Percentiles rank a stretch among this genome's conserved stretches.
Evolutionary conservation across 2,888 invertebrate species (phyloP).

Genomic region (Caenorhabditis sp.): DNA sequence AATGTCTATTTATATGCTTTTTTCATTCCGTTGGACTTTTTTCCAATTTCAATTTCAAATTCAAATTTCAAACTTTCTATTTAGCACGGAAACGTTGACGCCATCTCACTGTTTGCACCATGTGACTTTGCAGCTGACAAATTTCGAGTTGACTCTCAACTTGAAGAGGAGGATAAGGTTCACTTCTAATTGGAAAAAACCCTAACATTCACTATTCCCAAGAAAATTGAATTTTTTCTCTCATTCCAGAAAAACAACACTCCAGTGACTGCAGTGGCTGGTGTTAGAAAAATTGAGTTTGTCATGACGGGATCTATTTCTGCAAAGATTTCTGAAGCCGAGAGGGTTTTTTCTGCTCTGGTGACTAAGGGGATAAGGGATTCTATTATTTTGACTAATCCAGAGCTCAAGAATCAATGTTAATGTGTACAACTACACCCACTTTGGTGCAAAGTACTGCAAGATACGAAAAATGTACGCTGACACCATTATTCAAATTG

Average conservation of each 20-base stretch:
- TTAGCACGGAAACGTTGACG: slow-evolving; percentile 77
- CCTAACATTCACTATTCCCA: no score
- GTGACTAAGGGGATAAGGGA: slow-evolving; percentile 53
- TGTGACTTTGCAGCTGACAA: slow-evolving; percentile 62
- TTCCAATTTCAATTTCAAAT: slow-evolving; percentile 4
- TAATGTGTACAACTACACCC: slow-evolving; percentile 42
- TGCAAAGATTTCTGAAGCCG: slow-evolving; percentile 74
- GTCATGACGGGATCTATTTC: slow-evolving; percentile 37
- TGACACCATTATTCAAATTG: slow-evolving; percentile 87
- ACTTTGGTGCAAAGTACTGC: slow-evolving; percentile 42
- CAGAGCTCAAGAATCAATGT: slow-evolving; percentile 50
- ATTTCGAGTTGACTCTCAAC: slow-evolving; percentile 25
- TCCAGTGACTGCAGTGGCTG: slow-evolving; percentile 11
- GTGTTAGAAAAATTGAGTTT: slow-evolving; percentile 39
- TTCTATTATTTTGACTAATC: slow-evolving; percentile 69
- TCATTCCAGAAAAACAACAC: slow-evolving; percentile 23
- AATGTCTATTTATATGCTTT: not conserved
- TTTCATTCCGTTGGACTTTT: not conserved
- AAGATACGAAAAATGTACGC: slow-evolving; percentile 85
- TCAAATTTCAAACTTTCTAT: no score
- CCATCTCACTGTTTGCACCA: slow-evolving; percentile 69
- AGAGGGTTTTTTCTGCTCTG: slow-evolving; percentile 77
- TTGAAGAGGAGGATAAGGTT: slow-evolving; percentile 10
- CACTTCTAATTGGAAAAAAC: slow-evolving; percentile 33
- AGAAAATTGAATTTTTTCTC: slow-evolving; percentile 28